Base-by-base conservation (phyloP, 2,797 vertebrate species). In the Pterois miles region DNA sequence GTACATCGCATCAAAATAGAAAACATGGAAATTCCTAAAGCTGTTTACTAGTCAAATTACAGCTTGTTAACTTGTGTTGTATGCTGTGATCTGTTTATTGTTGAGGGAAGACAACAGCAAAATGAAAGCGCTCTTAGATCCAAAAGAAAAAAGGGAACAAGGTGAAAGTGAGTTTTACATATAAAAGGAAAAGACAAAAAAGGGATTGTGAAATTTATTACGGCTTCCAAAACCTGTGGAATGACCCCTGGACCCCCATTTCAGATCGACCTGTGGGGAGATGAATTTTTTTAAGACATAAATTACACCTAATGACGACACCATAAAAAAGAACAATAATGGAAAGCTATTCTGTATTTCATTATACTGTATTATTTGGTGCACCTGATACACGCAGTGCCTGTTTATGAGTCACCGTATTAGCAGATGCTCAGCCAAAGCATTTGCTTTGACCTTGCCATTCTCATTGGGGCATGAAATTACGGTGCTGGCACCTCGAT, bases 381-480 rank as follows among this genome's bases (percentile, higher is more conserved):
- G 98, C 97, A 98, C 97, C 98, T 99, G 98, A 99, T 99, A 99
- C 98, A 97, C 96, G 92, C 96, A 89, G 95, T 95, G 96, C 97
- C 97, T 99, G 98, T 99, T 99, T 99, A 99, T 99, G 98, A 99
- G 98, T 97, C 97, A 96, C 96, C 96, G 97, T 97, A 98, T 97
- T 98, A 98, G 97, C 97, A 97, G 97, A 99, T 98, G 98, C 98
- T 98, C 97, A 94, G 97, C 96, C 96, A 96, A 98, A 97, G 98
- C 97, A 99, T 98, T 99, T 97, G 97, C 97, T 98, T 97, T 98
- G 98, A 99, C 98, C 98, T 99, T 99, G 98, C 97, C 97, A 97
- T 99, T 99, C 98, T 99, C 98, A 99, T 99, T 98, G 98, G 98
- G 98, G 98, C 98, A 99, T 99, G 98, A 99, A 99, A 99, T 99